Percentiles rank a stretch among this genome's conserved stretches.
Evolutionary conservation across 2,888 invertebrate genomes (phyloP).

Genomic region (Caenorhabditis panamensis): DNA sequence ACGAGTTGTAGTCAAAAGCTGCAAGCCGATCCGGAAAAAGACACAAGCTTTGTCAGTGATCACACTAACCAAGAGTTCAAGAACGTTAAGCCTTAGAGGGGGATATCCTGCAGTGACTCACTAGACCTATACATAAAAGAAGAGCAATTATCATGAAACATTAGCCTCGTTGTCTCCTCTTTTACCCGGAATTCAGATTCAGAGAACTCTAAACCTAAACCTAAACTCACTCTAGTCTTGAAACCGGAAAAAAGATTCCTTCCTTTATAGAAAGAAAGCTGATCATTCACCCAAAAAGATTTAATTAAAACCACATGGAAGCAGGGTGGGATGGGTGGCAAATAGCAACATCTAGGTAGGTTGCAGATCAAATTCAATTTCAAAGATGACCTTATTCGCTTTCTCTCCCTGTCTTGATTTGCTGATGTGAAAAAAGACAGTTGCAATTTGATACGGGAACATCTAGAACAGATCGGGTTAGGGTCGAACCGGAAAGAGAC

Average conservation of each 20-base stretch:
- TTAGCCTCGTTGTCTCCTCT: conserved; percentile 1
- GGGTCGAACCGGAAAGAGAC: not conserved
- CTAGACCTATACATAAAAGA: conserved; percentile 7
- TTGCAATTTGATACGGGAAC: not conserved
- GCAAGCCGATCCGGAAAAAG: no score
- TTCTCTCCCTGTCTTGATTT: not conserved
- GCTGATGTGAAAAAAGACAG: not conserved
- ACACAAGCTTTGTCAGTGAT: no score
- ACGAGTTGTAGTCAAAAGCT: no score
- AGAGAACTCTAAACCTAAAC: no score
- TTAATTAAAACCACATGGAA: conserved; percentile 37
- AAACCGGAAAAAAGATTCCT: no score
- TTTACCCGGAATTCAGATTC: no score
- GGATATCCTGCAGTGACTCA: not conserved
- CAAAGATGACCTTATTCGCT: not conserved
- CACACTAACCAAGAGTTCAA: not conserved
- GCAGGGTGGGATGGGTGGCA: not conserved
- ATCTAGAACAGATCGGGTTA: not conserved
- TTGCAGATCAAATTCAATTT: conserved; percentile 1
- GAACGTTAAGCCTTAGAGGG: not conserved
- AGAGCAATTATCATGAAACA: conserved; percentile 42
- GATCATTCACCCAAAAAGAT: conserved; percentile 5
- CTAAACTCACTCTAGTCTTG: no score
- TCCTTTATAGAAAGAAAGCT: no score
- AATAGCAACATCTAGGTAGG: not conserved